Evolutionary conservation across 2,113 vertebrate species (phyloP), one percentile per base, ranked within the genome.

Genomic region (Catharus bicknelli): DNA sequence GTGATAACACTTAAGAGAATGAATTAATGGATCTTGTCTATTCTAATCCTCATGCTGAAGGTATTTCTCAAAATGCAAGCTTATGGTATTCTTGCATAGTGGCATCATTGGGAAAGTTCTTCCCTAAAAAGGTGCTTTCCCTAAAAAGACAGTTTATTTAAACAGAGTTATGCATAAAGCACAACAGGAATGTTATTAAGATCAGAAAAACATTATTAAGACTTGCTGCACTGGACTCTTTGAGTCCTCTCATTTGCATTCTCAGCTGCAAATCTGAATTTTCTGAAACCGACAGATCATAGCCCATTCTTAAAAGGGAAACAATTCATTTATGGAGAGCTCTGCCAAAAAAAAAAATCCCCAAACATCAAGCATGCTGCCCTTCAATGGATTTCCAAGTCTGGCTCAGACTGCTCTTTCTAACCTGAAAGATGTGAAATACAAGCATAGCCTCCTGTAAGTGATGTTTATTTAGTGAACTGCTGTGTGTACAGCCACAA

Each of bases 351-450:
- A 82, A 11, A 38, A 38, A 38, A 38, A 38, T 91, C 75, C 82
- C 82, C 43, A 76, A 82, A 93, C 47, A 83, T 59, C 92, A 88
- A 88, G 63, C 72, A 69, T 51, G 72, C 85, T 94, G 92, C 88
- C 93, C 85, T 95, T 83, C 90, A 86, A 96, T 26, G 63, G 85
- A 77, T 91, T 94, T 80, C 47, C 42, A 85, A n/a, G 67, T 59
- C 68, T 91, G 90, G 54, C 63, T 95, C 91, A 93, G 72, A 47
- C 51, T 73, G 54, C 38, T 88, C 43, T 77, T 90, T 86, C 72
- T 91, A 88, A 93, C 51, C 72, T 51, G 38, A 83, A 91, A 77
- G 73, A 54, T 3, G 13, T 51, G 79, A 91, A 94, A 94, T n/a
- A 58, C 67, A 88, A 88, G 58, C 19, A 76, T 1, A 67, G 38